Conservation (phyloP, 2,113 vertebrate genomes). For the Alligator mississippiensis region DNA sequence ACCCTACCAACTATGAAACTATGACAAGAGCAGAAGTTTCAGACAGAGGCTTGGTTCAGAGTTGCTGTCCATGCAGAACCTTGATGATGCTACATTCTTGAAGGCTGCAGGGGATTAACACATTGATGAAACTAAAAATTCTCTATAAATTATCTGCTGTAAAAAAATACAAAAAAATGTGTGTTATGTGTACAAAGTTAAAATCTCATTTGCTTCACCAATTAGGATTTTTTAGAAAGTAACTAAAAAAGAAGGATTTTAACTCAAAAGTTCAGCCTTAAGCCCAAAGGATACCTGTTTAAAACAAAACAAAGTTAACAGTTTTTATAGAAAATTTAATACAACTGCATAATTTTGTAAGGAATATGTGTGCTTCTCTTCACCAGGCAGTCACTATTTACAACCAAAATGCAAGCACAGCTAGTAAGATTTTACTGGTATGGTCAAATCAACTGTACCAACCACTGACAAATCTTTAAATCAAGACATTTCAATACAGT, state of each 20-base stretch:
- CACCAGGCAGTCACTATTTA: background rate
- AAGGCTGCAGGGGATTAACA: background rate
- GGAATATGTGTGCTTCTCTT: background rate
- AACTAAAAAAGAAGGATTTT: background rate
- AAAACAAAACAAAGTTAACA: background rate
- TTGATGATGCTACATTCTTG: no score
- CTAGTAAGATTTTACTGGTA: background rate
- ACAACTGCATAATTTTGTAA: background rate
- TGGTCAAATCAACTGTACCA: background rate
- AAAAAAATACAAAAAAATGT: background rate
- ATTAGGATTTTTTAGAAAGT: background rate
- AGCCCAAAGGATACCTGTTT: background rate
- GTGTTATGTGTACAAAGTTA: background rate
- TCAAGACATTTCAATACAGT: background rate
- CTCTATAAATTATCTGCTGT: background rate
- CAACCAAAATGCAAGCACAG: background rate
- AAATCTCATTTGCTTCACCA: background rate
- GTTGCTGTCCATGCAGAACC: background rate
- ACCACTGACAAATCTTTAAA: background rate
- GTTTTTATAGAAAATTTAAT: background rate
- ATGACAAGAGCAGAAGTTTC: no score
- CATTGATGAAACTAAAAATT: background rate
- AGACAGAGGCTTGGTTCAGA: background rate
- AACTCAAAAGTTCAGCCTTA: background rate
- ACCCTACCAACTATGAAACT: no score